Base-by-base conservation (phyloP, 1,140 invertebrate species). In the Drosophila pruinosa region DNA sequence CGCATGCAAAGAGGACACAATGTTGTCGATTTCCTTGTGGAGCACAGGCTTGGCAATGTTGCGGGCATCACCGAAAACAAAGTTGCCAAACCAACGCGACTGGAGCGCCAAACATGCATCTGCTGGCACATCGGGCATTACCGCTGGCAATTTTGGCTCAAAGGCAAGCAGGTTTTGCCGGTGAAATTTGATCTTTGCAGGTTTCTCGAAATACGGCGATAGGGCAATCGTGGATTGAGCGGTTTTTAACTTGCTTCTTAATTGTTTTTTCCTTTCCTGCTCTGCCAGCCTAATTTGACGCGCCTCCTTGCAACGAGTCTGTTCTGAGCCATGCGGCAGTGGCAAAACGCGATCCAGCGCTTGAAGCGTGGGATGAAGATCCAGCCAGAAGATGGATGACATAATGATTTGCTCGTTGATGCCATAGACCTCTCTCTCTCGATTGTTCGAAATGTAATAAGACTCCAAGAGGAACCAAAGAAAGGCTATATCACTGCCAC, bases 401-500 rank as follows among this genome's bases (percentile, higher is more conserved):
- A 90, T 48, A 5, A 90, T 63, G n/a, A 90, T 75, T 43, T 79
- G 82, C 41, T 89, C 88, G 52, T 85, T 89, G 3, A 47, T n/a
- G 8, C 50, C 47, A 24, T 85, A 90, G 5, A 54, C 19, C 1
- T 17, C n/a, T n/a, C n/a, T 28, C 2, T 38, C 54, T 4, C 62
- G 48, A 0, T 31, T 15, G 0, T 45, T 24, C 4, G 71, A 41
- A 26, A 75, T 82, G 62, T 90, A 88, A 43, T 50, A 90, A 39
- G 73, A 10, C 31, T 90, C 82, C 83, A 81, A 78, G 5, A 90
- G 64, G 39, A 89, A 90, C 88, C 88, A 90, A 0, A 90, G 65
- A 26, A 90, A 90, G 19, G 88, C 88, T 6, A 90, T 39, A 36
- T 90, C 82, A 34, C 72, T 89, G 14, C 71, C 80, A 1, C 64